phyloP scores from a whole-genome alignment of 2,113 vertebrate species.

The Mirounga angustirostris region DNA sequence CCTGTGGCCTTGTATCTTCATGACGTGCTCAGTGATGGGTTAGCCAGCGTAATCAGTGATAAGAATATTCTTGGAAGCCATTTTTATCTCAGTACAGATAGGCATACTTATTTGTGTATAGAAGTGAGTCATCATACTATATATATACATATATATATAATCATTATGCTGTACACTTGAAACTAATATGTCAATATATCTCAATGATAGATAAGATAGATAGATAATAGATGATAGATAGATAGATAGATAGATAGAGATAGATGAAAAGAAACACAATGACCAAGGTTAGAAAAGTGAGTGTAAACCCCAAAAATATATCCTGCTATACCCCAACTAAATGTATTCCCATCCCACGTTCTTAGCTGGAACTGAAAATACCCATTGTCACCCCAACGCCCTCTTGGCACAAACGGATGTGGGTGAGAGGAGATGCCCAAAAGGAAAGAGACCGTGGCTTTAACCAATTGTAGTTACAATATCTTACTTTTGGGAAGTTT shows the following conservation, averaged over 20 bases:
- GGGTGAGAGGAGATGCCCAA: background rate
- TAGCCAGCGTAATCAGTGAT: background rate
- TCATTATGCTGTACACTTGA: background rate
- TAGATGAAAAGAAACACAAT: background rate
- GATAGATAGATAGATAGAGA: background rate
- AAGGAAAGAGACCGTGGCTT: background rate
- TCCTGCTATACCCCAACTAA: background rate
- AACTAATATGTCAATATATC: background rate
- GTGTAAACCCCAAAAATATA: background rate
- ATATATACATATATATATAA: background rate
- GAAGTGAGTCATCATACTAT: background rate
- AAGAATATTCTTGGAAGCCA: background rate
- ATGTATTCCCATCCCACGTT: background rate
- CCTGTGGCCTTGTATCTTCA: background rate
- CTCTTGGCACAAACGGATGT: background rate
- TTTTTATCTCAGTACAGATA: background rate
- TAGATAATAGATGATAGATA: background rate
- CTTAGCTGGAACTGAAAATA: background rate
- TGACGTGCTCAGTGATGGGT: background rate
- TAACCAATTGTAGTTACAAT: background rate
- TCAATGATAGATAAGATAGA: background rate
- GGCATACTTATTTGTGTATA: background rate
- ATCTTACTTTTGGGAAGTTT: background rate
- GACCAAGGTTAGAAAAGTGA: background rate
- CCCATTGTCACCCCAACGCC: accelerated